Evolutionary conservation across 2,113 vertebrate genomes (phyloP).

Genomic region (Nannobrachium achirus): DNA sequence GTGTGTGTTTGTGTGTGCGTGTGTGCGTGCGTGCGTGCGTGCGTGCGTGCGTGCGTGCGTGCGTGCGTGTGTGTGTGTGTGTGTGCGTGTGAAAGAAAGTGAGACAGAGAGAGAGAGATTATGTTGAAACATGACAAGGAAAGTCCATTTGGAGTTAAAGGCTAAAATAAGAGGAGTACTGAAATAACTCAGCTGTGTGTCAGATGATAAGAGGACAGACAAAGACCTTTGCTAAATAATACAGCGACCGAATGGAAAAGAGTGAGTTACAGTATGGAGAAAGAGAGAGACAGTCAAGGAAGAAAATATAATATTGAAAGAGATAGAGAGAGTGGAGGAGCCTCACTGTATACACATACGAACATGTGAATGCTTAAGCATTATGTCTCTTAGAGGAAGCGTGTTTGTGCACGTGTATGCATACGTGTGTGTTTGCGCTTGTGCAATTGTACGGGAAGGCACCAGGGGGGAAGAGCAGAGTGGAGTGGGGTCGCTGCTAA

Average conservation of each 20-base stretch:
- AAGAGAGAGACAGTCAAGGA: conserved; percentile 18
- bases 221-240: conserved; percentile 70
- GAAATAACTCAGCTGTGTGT: conserved; percentile 66
- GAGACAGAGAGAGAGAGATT: conserved; percentile 28
- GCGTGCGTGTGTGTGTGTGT: neutral
- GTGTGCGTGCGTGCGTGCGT: too few species aligned
- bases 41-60: conserved; percentile 1
- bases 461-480: conserved; percentile 45
- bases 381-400: conserved; percentile 7
- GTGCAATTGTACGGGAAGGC: conserved; percentile 66
- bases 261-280: conserved; percentile 37
- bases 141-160: conserved; percentile 75
- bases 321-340: conserved; percentile 7
- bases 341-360: conserved; percentile 26
- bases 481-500: conserved; percentile 48
- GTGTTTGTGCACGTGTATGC: conserved; percentile 15
- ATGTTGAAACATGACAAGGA: conserved; percentile 68
- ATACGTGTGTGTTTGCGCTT: conserved; percentile 51
- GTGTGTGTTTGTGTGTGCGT: conserved; percentile 5
- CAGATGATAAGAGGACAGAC: conserved; percentile 62
- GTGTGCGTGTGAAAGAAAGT: conserved; percentile 4
- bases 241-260: conserved; percentile 34
- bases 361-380: conserved; percentile 7
- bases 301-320: neutral
- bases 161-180: conserved; percentile 60